phyloP scores from a whole-genome alignment of 2,888 invertebrate genomes.

The Pegoplata infirma region DNA sequence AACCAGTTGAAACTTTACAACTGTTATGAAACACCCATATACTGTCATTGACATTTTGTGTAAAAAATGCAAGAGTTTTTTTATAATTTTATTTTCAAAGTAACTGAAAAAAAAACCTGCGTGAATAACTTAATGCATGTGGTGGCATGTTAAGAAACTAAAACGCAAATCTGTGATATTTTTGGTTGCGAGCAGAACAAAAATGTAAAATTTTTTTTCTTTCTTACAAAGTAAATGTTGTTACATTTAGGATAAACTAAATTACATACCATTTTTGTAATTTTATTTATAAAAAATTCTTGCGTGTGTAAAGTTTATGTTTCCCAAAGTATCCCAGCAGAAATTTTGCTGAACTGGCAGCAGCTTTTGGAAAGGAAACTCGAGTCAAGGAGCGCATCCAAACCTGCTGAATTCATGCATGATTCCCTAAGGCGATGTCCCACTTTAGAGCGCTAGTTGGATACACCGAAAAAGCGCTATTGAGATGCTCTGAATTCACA shows the following conservation, averaged over 20 bases:
- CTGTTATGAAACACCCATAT: too few relatives aligned
- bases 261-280: conserved; percentile 5
- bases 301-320: background rate
- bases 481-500: too few relatives aligned
- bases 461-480: too few relatives aligned
- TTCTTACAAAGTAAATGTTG: background rate
- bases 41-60: conserved; percentile 34
- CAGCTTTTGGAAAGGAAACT: too few relatives aligned
- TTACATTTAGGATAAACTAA: background rate
- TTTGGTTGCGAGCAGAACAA: background rate
- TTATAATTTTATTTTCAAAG: too few relatives aligned
- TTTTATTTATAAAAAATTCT: background rate
- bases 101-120: conserved; percentile 7
- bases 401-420: too few relatives aligned
- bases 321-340: background rate
- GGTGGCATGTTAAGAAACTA: conserved; percentile 26
- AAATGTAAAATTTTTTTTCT: background rate
- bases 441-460: too few relatives aligned
- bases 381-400: too few relatives aligned
- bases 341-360: too few relatives aligned
- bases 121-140: conserved; percentile 31
- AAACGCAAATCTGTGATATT: conserved; percentile 29
- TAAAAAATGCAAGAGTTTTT: conserved; percentile 13
- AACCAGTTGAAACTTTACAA: too few relatives aligned
- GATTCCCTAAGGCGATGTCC: too few relatives aligned